Evolutionary conservation across 2,888 invertebrate genomes (phyloP).

Genomic region (Sepiola atlantica): DNA sequence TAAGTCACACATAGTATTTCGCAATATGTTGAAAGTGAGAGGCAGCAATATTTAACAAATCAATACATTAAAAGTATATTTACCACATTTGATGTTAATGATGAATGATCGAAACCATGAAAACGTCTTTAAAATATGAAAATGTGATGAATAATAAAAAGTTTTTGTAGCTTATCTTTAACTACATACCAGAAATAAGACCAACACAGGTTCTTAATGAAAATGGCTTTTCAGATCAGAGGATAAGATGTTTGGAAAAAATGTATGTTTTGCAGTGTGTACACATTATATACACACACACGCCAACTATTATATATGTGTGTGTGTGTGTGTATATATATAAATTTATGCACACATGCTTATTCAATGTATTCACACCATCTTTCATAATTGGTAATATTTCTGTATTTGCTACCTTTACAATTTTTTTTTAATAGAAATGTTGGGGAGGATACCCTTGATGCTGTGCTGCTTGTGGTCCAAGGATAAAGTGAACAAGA

Average conservation of each 20-base stretch:
- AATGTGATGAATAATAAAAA: background rate
- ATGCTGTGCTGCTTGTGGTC: background rate
- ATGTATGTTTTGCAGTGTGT: background rate
- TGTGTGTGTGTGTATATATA: background rate
- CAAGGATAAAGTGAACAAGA: background rate
- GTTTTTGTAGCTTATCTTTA: background rate
- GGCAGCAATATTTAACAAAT: background rate
- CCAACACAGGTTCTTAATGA: background rate
- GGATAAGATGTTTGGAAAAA: background rate
- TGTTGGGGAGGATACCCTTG: slow-evolving; percentile 1
- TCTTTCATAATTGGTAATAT: background rate
- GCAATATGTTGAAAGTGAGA: background rate
- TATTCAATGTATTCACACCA: background rate
- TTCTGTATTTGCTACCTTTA: background rate
- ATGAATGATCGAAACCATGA: background rate
- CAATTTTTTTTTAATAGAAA: background rate
- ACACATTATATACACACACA: background rate
- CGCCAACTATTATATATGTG: no score
- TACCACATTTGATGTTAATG: background rate
- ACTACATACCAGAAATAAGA: background rate
- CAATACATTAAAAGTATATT: background rate
- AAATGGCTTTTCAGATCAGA: background rate
- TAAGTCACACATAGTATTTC: background rate
- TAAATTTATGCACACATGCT: background rate
- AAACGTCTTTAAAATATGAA: background rate